Percentiles rank a stretch among this genome's conserved stretches.
phyloP scores from a whole-genome alignment of 2,797 vertebrate genomes.

The Etheostoma perlongum region DNA sequence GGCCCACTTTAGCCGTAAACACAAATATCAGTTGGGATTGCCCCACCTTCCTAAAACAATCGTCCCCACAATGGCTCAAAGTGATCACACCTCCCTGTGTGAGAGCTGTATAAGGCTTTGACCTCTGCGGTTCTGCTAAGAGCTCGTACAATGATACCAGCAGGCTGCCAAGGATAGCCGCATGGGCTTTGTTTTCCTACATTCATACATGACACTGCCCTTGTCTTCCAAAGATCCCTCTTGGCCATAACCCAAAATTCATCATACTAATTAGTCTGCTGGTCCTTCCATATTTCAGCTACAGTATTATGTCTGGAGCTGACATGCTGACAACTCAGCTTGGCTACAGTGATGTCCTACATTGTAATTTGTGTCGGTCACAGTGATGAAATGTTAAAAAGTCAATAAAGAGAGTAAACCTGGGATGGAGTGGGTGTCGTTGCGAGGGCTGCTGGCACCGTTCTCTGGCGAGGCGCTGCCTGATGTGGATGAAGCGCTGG shows the following conservation, averaged over 20 bases:
- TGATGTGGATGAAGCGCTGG: constrained; percentile 71
- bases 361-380: constrained; percentile 41
- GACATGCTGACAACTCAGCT: constrained; percentile 23
- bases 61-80: constrained; percentile 37
- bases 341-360: constrained; percentile 18
- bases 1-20: constrained; percentile 21
- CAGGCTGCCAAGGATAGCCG: constrained; percentile 35
- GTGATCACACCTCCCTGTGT: constrained; percentile 40
- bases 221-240: constrained; percentile 40
- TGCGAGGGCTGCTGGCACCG: constrained; percentile 77
- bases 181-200: constrained; percentile 28
- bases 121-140: constrained; percentile 53
- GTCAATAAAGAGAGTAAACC: constrained; percentile 71
- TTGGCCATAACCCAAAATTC: constrained; percentile 28
- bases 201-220: constrained; percentile 30
- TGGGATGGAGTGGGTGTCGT: constrained; percentile 70
- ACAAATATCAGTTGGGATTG: constrained; percentile 31
- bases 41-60: constrained; percentile 23
- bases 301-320: constrained; percentile 15
- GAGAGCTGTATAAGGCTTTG: constrained; percentile 45
- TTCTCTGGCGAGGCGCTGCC: constrained; percentile 85
- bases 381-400: constrained; percentile 40
- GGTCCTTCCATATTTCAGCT: constrained; percentile 22
- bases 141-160: constrained; percentile 33
- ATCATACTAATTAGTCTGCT: constrained; percentile 48